phyloP scores from a whole-genome alignment of 2,113 vertebrate species.

The Anguilla japonica region DNA sequence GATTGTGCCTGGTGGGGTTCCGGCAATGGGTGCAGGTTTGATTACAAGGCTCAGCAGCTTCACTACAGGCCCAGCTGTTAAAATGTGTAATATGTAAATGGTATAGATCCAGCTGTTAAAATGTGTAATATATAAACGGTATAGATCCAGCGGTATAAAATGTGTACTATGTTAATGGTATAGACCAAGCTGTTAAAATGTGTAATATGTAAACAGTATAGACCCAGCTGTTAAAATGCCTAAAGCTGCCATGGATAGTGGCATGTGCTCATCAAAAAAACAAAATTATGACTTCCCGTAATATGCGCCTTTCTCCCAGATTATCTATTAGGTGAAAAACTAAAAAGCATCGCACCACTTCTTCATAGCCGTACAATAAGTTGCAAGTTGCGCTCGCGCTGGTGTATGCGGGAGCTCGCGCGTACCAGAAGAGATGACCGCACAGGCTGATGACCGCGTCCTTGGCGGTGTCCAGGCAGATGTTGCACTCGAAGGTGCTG shows the following conservation, averaged over 20 bases:
- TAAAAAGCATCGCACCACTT: no score
- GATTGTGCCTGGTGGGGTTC: not conserved
- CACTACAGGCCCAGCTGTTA: not conserved
- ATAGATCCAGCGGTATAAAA: not conserved
- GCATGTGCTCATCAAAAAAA: no score
- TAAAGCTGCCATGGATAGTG: no score
- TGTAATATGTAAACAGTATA: not conserved
- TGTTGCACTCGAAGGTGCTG: constrained; percentile 98
- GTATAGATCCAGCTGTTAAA: not conserved
- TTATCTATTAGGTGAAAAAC: no score
- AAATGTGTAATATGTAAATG: not conserved
- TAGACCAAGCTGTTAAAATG: not conserved
- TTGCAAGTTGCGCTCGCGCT: not conserved
- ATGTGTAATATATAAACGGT: not conserved
- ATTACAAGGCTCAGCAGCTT: not conserved
- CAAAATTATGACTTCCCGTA: no score
- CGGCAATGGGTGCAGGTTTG: not conserved
- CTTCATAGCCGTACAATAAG: no score
- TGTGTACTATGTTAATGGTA: not conserved
- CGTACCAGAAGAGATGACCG: constrained; percentile 95
- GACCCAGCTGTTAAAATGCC: not conserved
- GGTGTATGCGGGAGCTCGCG: no score
- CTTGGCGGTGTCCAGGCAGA: constrained; percentile 97
- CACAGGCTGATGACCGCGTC: constrained; percentile 98
- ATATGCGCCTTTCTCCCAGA: no score